Evolutionary conservation across 2,888 invertebrate genomes (phyloP).

Genomic region (Apodemia duryi): DNA sequence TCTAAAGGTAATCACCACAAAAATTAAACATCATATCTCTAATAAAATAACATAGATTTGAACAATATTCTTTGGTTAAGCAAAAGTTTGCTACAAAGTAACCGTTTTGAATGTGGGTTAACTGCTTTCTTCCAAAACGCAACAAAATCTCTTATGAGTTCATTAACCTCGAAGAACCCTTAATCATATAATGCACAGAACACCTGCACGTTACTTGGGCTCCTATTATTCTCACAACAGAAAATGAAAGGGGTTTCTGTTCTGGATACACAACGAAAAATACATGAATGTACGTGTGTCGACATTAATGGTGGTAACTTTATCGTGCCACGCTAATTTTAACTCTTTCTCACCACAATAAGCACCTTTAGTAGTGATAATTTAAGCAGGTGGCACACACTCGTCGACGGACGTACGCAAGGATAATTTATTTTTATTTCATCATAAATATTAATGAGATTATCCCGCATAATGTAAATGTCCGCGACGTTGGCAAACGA

Average conservation of each 20-base stretch:
- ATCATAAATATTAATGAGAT: slow-evolving; percentile 53
- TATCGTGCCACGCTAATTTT: slow-evolving; percentile 20
- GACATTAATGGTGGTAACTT: slow-evolving; percentile 23
- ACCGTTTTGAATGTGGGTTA: neutral
- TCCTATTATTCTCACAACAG: slow-evolving; percentile 35
- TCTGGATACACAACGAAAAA: slow-evolving; percentile 33
- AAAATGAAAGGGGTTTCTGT: slow-evolving; percentile 32
- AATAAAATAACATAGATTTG: no score
- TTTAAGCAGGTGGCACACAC: slow-evolving; percentile 34
- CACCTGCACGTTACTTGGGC: slow-evolving; percentile 31
- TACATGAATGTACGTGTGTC: slow-evolving; percentile 32
- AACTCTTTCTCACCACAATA: slow-evolving; percentile 24
- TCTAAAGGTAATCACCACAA: no score
- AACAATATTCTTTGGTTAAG: no score
- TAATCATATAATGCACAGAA: slow-evolving; percentile 33
- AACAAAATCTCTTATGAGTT: slow-evolving; percentile 25
- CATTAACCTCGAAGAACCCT: slow-evolving; percentile 29
- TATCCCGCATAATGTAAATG: slow-evolving; percentile 50
- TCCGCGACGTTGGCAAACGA: slow-evolving; percentile 41
- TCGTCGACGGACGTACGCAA: slow-evolving; percentile 37
- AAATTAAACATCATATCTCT: no score
- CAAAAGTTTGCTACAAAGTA: no score
- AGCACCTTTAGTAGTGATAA: slow-evolving; percentile 24
- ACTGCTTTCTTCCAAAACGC: slow-evolving; percentile 19
- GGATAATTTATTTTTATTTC: slow-evolving; percentile 51